Evolutionary conservation across 1,140 invertebrate genomes (phyloP), one percentile per base, ranked within the genome.

Genomic region (Drosophila repletoides): DNA sequence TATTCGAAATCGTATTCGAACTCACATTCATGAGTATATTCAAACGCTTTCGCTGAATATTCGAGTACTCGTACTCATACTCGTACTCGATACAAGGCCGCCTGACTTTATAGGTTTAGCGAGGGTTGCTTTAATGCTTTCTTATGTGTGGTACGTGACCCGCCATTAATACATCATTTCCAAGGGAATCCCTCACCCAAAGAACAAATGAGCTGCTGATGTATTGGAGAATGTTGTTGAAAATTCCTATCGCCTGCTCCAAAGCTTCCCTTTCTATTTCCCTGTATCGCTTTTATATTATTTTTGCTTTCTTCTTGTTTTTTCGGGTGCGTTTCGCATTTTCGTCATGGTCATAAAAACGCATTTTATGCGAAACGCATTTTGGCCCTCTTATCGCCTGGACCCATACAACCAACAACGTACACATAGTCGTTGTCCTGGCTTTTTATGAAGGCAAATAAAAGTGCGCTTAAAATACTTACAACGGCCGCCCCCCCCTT

Each of bases 321-420:
- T 38, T 58, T 65, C 58, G 60, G 60, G 67, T 70, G 60, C 67
- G 60, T 65, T 70, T 65, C 63, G 49, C 52, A 71, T 58, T 81
- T 83, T 83, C 70, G 79, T 84, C 76, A 80, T 66, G 76, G 80
- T 68, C 79, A 84, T 84, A 84, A 83, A 83, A 83, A 83, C 77
- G 77, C 79, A 83, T 77, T 83, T 86, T 86, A 86, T 86, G 80
- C 74, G 80, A 86, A 84, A 84, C 79, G 79, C 79, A 83, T 84
- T 83, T 84, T 70, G 73, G 66, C 75, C 76, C 68, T 81, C 76
- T 77, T 65, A 66, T 38, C 66, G 66, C 36, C 65, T n/a, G n/a
- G 60, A 49, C 43, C 59, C 59, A 64, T 64, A 69, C 60, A 81
- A 65, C n/a, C n/a, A n/a, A n/a, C n/a, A n/a, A n/a, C n/a, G n/a